phyloP scores from a whole-genome alignment of 2,888 invertebrate genomes.

The Encarsia formosa region DNA sequence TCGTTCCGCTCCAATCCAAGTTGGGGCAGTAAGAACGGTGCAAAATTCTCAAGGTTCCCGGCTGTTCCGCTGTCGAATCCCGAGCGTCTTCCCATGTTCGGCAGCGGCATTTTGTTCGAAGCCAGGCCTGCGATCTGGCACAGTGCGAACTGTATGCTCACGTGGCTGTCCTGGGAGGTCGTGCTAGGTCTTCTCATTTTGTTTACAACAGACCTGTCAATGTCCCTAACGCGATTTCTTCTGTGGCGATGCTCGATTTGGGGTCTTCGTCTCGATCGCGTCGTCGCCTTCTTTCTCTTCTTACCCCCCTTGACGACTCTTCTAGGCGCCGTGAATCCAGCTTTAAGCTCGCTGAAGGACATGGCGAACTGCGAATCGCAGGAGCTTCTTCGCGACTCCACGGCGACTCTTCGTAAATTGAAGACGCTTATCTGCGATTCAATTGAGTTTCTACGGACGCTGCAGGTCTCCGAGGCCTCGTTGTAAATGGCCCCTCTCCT shows the following conservation, averaged over 20 bases:
- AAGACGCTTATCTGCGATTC: slow-evolving; percentile 68
- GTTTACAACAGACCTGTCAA: slow-evolving; percentile 39
- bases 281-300: slow-evolving; percentile 34
- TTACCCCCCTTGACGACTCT: slow-evolving; percentile 16
- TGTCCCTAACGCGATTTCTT: too few relatives aligned
- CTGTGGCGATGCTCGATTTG: too few relatives aligned
- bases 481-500: slow-evolving; percentile 78
- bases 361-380: slow-evolving; percentile 83
- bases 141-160: slow-evolving; percentile 64
- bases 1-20: too few relatives aligned
- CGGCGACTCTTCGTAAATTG: slow-evolving; percentile 77
- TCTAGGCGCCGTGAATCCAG: slow-evolving; percentile 49
- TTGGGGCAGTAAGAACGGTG: too few relatives aligned
- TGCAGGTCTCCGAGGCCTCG: too few relatives aligned
- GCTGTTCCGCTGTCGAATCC: too few relatives aligned
- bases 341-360: slow-evolving; percentile 76
- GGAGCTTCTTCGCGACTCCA: slow-evolving; percentile 82
- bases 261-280: slow-evolving; percentile 42
- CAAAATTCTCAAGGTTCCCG: too few relatives aligned
- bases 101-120: slow-evolving; percentile 53
- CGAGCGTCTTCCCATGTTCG: background rate
- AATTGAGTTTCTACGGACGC: slow-evolving; percentile 56
- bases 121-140: slow-evolving; percentile 56
- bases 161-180: slow-evolving; percentile 77
- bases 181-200: slow-evolving; percentile 60